Base-by-base conservation (phyloP, 2,888 invertebrate genomes). In the Anorthoa munda region DNA sequence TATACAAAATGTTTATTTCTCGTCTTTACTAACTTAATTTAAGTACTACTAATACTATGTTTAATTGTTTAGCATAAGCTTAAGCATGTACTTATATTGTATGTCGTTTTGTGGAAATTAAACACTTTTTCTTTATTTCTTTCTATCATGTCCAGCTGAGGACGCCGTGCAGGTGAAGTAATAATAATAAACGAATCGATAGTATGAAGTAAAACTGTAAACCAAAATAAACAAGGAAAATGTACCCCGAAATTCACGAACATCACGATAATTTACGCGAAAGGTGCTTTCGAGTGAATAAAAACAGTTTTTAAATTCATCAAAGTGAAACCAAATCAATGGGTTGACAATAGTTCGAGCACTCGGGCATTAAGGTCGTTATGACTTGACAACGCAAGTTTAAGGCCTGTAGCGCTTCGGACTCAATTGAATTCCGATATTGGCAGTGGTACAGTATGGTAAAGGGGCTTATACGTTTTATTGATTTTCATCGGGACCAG, bases 381-480 rank as follows among this genome's bases (percentile, higher is more conserved):
- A 80, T 80, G 81, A 86, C 82, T 87, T 83, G 79, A 87, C 81
- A 86, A 86, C 84, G 74, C 81, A 81, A 87, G 81, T 87, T 83
- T 81, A 85, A 87, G 86, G 84, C 84, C 80, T 74, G 73, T 77
- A 78, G 82, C 81, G 87, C 84, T 86, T 81, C 79, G 85, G 83
- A 87, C 88, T 86, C 85, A 88, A 91, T 91, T 90, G 89, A 89
- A 91, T 90, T 90, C 85, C 86, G 80, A 88, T 90, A 88, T 90
- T 90, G 87, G 88, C 87, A 87, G 83, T 88, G 85, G 83, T 81
- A 87, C 89, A 82, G 83, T 84, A 83, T 80, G 74, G 81, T 79
- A 85, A 83, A 82, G 79, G 65, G 73, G 81, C 70, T 85, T 81
- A 82, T 71, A 79, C 76, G 67, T 76, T 72, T 73, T 83, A 87